Percentiles rank a stretch among this genome's conserved stretches.
Conservation (phyloP, 2,113 vertebrate species). For the Phalacrocorax brasilianus region DNA sequence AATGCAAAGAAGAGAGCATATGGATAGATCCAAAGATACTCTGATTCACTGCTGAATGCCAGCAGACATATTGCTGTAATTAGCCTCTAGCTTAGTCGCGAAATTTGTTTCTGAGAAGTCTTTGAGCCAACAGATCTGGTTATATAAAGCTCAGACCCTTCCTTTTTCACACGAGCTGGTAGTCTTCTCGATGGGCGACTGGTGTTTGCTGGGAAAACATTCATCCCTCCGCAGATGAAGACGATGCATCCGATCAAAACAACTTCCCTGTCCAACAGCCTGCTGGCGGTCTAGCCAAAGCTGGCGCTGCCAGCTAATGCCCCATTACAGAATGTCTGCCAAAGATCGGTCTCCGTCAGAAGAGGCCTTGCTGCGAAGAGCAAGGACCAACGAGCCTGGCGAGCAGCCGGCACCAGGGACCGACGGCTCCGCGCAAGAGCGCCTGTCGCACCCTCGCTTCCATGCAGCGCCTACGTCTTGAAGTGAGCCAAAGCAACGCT, state of each 20-base stretch:
- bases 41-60: neutral
- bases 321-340: fast-evolving
- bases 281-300: neutral
- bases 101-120: neutral
- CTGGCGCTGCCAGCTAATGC: neutral
- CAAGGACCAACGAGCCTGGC: neutral
- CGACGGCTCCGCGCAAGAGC: fast-evolving
- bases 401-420: neutral
- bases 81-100: neutral
- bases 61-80: conserved; percentile 10
- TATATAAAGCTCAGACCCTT: conserved; percentile 8
- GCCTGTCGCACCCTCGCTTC: neutral
- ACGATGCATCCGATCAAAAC: neutral
- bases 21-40: neutral
- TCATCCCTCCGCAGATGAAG: neutral
- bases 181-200: neutral
- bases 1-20: neutral
- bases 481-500: neutral
- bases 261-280: neutral
- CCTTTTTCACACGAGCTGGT: neutral
- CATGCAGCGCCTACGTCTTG: fast-evolving
- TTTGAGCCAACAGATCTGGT: neutral
- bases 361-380: neutral
- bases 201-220: neutral
- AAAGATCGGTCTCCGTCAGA: fast-evolving